phyloP scores from a whole-genome alignment of 2,888 invertebrate species.

The Myathropa florea region DNA sequence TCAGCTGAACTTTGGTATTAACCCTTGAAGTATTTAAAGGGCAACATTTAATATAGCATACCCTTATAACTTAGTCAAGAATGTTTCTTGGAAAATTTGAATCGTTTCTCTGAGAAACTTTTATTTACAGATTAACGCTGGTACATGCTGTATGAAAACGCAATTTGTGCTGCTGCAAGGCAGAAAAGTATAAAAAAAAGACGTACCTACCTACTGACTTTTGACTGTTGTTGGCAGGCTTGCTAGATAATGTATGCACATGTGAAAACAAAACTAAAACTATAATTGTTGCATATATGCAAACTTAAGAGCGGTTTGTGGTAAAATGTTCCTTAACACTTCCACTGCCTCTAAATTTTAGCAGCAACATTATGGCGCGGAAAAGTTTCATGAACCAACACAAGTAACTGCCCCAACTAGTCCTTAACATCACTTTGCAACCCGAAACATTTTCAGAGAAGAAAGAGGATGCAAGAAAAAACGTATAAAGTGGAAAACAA shows the following conservation, averaged over 20 bases:
- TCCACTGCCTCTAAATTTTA: conserved; percentile 19
- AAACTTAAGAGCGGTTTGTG: conserved; percentile 36
- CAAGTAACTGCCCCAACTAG: conserved; percentile 38
- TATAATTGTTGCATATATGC: conserved; percentile 57
- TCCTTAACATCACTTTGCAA: conserved; percentile 44
- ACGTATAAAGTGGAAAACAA: conserved; percentile 29
- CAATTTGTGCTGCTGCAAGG: conserved; percentile 15
- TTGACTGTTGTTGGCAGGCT: conserved; percentile 14
- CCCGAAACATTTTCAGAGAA: conserved; percentile 39
- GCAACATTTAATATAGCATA: background rate
- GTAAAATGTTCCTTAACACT: conserved; percentile 59
- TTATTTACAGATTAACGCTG: conserved; percentile 28
- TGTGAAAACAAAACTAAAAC: conserved; percentile 36
- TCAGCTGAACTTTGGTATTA: background rate
- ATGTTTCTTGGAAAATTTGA: conserved; percentile 1
- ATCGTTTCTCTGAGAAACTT: background rate
- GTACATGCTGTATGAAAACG: conserved; percentile 4
- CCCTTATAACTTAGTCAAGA: background rate
- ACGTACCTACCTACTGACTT: conserved; percentile 1
- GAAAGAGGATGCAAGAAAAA: background rate
- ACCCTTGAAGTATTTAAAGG: background rate
- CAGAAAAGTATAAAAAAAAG: background rate
- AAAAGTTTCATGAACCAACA: conserved; percentile 45
- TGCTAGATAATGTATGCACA: background rate
- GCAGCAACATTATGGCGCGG: background rate